Percentiles rank a stretch among this genome's conserved stretches.
These are phyloP conservation scores for Tenthredo notha DNA, from an alignment of 2,888 invertebrate genomes.

Conservation along the genomic window DNA sequence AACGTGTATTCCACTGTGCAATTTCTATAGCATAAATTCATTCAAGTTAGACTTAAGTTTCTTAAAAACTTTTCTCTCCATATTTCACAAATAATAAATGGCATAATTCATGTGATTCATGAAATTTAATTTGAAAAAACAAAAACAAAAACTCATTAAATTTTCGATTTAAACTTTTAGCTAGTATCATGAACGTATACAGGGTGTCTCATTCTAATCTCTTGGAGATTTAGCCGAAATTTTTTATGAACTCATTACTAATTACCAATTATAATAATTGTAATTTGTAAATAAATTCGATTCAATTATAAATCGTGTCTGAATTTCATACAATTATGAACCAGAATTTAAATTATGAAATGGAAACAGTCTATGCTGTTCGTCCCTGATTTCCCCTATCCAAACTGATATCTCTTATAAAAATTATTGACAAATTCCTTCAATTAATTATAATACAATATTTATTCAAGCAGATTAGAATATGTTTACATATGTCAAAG, in stretches of 20 bases:
- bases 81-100: not conserved
- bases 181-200: not conserved
- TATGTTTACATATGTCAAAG: slow-evolving; percentile 38
- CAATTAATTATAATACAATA: slow-evolving; percentile 9
- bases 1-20: not conserved
- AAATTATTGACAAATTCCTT: not conserved
- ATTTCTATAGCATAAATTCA: not conserved
- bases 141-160: not conserved
- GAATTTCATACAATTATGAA: not conserved
- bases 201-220: not conserved
- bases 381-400: not conserved
- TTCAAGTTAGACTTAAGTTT: not conserved
- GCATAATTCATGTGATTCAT: not conserved
- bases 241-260: not conserved
- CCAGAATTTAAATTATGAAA: not conserved
- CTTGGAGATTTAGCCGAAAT: not conserved
- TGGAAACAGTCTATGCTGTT: not conserved
- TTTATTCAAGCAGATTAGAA: slow-evolving; percentile 36
- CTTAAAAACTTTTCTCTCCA: not conserved
- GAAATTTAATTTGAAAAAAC: not conserved
- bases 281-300: slow-evolving; percentile 4
- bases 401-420: not conserved
- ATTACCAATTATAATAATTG: not conserved
- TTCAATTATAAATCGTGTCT: not conserved
- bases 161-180: not conserved